These are phyloP conservation scores for Xestia ashworthii DNA, from an alignment of 2,888 invertebrate species.

Conservation along the genomic window DNA sequence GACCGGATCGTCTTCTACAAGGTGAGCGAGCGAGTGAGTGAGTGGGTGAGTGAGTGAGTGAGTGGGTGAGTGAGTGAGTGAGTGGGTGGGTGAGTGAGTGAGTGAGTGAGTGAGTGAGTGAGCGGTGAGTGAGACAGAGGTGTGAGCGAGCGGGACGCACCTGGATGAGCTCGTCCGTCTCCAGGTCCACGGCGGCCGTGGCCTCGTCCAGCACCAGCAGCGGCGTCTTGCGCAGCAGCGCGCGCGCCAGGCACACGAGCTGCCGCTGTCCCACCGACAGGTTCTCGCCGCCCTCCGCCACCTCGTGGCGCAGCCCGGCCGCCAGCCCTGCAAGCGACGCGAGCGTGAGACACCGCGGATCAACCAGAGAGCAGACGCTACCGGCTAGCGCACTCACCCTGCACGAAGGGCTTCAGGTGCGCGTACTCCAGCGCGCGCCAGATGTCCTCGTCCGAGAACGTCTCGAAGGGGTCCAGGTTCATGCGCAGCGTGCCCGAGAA, in stretches of 20 bases:
- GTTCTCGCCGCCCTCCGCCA: conserved; percentile 98
- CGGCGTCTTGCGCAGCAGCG: conserved; percentile 96
- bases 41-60: neutral
- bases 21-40: neutral
- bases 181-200: conserved; percentile 97
- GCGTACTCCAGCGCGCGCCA: conserved; percentile 97
- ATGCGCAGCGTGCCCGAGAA: conserved; percentile 97
- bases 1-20: conserved; percentile 95
- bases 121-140: neutral
- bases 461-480: conserved; percentile 97
- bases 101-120: too few relatives aligned
- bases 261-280: conserved; percentile 97
- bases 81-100: too few relatives aligned
- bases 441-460: conserved; percentile 94
- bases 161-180: conserved; percentile 97
- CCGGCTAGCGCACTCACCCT: conserved; percentile 83
- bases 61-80: neutral
- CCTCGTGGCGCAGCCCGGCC: conserved; percentile 95
- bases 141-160: conserved; percentile 71
- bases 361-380: neutral
- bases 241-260: conserved; percentile 96
- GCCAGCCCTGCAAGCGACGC: conserved; percentile 89
- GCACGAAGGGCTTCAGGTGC: conserved; percentile 96
- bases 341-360: neutral
- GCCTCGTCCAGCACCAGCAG: conserved; percentile 96